Conservation (phyloP, 1,140 invertebrate genomes). For the Heliothis subflexa region DNA sequence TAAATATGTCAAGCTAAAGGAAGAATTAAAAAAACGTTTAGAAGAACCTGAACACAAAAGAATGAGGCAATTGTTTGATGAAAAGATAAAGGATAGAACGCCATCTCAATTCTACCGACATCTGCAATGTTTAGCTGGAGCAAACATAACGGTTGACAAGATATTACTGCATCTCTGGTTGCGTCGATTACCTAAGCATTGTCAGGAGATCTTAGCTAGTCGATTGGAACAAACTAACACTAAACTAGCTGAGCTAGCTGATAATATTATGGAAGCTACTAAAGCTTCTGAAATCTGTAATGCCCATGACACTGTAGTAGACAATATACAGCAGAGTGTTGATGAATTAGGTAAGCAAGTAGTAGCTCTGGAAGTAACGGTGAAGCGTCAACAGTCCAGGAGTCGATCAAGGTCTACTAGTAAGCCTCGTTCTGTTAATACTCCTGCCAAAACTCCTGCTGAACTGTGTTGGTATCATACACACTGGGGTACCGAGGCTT, state of each 20-base stretch:
- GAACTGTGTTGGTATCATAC: no score
- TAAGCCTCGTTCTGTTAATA: neutral
- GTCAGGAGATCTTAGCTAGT: neutral
- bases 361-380: neutral
- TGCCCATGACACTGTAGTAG: neutral
- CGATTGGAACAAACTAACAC: neutral
- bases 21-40: neutral
- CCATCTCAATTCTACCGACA: neutral
- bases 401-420: neutral
- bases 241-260: neutral
- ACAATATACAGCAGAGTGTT: neutral
- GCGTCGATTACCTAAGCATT: neutral
- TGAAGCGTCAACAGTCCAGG: neutral
- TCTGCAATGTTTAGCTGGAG: neutral
- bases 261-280: neutral
- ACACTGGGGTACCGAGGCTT: no score
- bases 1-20: neutral
- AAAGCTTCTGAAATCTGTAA: neutral
- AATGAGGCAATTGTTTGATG: neutral
- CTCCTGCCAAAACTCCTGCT: no score
- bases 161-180: neutral
- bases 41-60: neutral
- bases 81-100: neutral
- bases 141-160: neutral
- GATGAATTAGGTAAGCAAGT: neutral